phyloP scores from a whole-genome alignment of 2,113 vertebrate genomes.

The Chionomys nivalis region DNA sequence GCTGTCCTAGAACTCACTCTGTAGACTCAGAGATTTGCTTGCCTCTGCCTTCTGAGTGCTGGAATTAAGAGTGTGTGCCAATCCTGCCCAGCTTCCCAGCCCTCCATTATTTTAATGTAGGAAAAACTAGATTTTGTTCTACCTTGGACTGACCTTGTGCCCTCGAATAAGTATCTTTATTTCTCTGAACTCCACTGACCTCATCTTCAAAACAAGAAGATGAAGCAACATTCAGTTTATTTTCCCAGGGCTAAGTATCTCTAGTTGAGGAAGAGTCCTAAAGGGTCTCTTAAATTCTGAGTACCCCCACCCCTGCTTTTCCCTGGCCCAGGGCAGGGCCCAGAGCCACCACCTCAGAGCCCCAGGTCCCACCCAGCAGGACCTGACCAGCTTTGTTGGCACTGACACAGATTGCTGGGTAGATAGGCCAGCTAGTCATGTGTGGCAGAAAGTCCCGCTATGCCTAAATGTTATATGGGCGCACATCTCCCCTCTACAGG shows the following conservation, averaged over 20 bases:
- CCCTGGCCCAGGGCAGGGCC: not conserved
- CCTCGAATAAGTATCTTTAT: slow-evolving; percentile 23
- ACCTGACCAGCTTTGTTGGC: not conserved
- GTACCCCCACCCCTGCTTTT: not conserved
- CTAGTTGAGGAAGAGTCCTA: not conserved
- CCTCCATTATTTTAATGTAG: not conserved
- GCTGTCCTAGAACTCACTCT: not conserved
- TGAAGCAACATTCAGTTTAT: not conserved
- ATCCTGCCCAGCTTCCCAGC: too few species aligned
- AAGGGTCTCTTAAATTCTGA: not conserved
- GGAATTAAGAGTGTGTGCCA: not conserved
- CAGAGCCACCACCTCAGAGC: not conserved
- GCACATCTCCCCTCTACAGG: not conserved
- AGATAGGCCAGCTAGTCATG: not conserved
- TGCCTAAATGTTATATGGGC: not conserved
- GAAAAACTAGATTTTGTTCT: slow-evolving; percentile 11
- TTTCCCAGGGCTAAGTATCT: not conserved
- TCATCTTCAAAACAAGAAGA: slow-evolving; percentile 39
- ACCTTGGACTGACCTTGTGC: not conserved
- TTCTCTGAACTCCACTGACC: not conserved
- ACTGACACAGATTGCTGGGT: not conserved
- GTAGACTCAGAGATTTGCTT: too few species aligned
- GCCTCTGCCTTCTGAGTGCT: not conserved
- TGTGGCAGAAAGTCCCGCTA: not conserved
- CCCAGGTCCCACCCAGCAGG: not conserved